Evolutionary conservation across 2,113 vertebrate genomes (phyloP).

Genomic region (Riparia riparia): DNA sequence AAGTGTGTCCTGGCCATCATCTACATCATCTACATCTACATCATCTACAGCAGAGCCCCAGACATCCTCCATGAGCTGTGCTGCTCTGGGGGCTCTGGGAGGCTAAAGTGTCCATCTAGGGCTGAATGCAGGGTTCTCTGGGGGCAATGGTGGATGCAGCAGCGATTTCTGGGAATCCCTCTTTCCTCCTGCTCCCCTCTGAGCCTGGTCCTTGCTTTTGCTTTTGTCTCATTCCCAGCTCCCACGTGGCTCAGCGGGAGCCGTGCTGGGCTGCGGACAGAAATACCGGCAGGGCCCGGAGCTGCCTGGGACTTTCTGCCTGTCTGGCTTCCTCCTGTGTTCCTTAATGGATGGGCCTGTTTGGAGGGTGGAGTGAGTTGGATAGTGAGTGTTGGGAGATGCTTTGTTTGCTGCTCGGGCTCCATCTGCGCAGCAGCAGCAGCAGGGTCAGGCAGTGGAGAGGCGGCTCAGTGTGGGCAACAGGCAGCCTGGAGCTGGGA

Average conservation of each 20-base stretch:
- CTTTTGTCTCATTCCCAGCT: background rate
- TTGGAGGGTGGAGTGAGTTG: background rate
- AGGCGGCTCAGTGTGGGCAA: background rate
- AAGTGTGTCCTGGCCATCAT: background rate
- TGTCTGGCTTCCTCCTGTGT: background rate
- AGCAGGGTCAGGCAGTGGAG: background rate
- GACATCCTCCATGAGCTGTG: background rate
- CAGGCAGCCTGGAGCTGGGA: background rate
- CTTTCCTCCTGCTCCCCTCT: background rate
- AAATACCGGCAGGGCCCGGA: accelerated
- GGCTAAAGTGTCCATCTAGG: background rate
- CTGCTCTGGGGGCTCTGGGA: background rate
- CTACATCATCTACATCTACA: background rate
- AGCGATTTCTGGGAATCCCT: background rate
- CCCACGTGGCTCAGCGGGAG: background rate
- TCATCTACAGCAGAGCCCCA: background rate
- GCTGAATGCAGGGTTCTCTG: background rate
- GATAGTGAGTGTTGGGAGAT: background rate
- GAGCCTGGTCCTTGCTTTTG: background rate
- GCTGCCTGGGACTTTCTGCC: background rate
- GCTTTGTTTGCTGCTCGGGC: background rate
- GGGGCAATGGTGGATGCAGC: background rate
- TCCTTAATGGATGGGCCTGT: background rate
- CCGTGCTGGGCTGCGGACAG: background rate
- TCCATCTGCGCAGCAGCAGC: background rate